phyloP scores from a whole-genome alignment of 2,888 invertebrate species.

The Ametastegia equiseti region DNA sequence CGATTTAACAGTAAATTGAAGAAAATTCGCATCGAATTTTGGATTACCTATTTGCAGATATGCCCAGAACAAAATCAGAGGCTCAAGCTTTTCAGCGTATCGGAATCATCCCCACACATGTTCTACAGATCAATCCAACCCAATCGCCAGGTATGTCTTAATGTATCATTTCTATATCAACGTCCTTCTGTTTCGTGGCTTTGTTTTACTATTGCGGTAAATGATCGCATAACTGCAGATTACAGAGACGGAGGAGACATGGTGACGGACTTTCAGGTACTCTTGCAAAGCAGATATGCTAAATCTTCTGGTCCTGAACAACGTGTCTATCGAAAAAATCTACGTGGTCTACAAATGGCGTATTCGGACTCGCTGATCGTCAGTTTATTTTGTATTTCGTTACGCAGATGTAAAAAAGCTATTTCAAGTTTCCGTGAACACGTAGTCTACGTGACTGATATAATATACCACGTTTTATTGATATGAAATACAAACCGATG shows the following conservation, averaged over 20 bases:
- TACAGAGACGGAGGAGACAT: background rate
- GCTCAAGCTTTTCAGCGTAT: conserved; percentile 74
- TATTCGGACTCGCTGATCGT: conserved; percentile 72
- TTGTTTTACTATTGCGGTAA: background rate
- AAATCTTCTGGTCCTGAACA: background rate
- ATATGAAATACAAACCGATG: background rate
- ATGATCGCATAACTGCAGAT: background rate
- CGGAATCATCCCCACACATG: conserved; percentile 78
- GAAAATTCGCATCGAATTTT: background rate
- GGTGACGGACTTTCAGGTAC: conserved; percentile 7
- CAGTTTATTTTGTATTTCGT: conserved; percentile 51
- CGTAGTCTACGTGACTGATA: background rate
- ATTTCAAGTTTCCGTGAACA: background rate
- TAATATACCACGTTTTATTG: background rate
- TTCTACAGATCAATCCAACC: conserved; percentile 75
- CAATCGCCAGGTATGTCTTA: conserved; percentile 45
- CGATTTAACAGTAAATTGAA: too few relatives aligned
- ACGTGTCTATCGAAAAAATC: conserved; percentile 63
- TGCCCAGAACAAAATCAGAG: conserved; percentile 75
- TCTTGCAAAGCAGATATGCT: background rate
- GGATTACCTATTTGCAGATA: conserved; percentile 66
- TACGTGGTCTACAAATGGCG: conserved; percentile 71
- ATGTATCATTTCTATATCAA: background rate
- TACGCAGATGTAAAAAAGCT: background rate
- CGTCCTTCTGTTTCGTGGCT: conserved; percentile 7